Base-by-base conservation (phyloP, 2,888 invertebrate genomes). In the Nemotelus pantherinus region DNA sequence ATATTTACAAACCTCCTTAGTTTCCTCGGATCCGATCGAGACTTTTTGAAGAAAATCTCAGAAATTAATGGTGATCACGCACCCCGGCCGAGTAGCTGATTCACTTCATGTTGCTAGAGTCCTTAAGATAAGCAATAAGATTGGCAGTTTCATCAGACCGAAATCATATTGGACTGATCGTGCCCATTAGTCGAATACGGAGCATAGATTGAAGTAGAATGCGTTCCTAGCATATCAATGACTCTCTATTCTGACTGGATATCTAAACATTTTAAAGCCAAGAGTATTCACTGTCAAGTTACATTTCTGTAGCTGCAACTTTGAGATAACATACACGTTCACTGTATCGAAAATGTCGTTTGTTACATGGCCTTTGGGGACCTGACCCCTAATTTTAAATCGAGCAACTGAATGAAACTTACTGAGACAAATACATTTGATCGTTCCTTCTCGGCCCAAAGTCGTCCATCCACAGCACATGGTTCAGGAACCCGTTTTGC, bases 301-400 rank as follows among this genome's bases (percentile, higher is more conserved):
- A 84, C 95, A 94, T 81, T 94, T 90, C 84, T 96, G 95, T 50
- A 98, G 89, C 84, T 97, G 95, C 47, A 94, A 94, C 87, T 98
- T 98, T 3, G 98, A 97, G 84, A 98, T 98, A 81, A 98, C 96
- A 85, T 96, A 98, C 45, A 95, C 95, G 85, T 95, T 96, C 77
- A 98, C 93, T 78, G 95, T 93, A 89, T 98, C 97, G 89, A 98
- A 98, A 41, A 94, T 90, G 83, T 98, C 97, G 86, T 97, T 97
- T 0, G 95, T 94, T 68, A 98, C 93, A 85, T 93, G 95, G 84
- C 96, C 94, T 83, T 94, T 93, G 4, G 98, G 98, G 77, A 95
- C 94, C 90, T 95, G 95, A 83, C 94, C 94, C 72, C 93, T 92
- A 83, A 95, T 94, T 88, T 94, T 94, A 3, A 94, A 95, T 2